Base-by-base conservation (phyloP, 2,113 vertebrate species). In the Fregata magnificens region DNA sequence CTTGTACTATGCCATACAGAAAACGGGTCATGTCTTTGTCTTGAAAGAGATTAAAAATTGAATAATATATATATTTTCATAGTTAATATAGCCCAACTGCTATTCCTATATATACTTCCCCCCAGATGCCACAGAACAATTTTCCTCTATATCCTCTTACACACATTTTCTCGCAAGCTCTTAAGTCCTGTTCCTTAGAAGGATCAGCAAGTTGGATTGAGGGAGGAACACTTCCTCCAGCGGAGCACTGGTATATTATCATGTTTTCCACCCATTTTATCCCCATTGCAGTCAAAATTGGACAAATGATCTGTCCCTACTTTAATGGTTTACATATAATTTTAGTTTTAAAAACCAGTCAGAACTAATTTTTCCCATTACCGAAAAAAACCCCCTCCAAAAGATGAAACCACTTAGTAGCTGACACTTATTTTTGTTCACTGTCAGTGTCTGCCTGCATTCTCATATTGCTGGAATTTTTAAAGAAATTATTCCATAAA, bases 401-500 rank as follows among this genome's bases (percentile, higher is more conserved):
- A 95, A 91, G 79, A 76, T 94, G 79, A 97, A 96, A 96, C 93
- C 89, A 97, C 90, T 96, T 93, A 83, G 88, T 85, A 94, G 97
- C 91, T 89, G 93, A 94, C 94, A 95, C 77, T 97, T 97, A 78
- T 36, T 96, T 97, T 94, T 96, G 82, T 96, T 97, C 88, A 74
- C 69, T 93, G 69, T 89, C 62, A 82, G 66, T 96, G 82, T 95
- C 93, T 95, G 91, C 79, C 78, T 95, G 85, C 86, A 45, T 93
- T 96, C 86, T 97, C 92, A 83, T 96, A 95, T 96, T 97, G 93
- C 97, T 97, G 92, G 70, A 88, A 86, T 97, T 98, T 98, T 97
- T 19, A 81, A 82, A 97, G 53, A 94, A 95, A 97, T 92, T 96
- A 97, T 90, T 96, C 91, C 97, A 97, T 97, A 98, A 98, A 98